Base-by-base conservation (phyloP, 2,888 invertebrate genomes). In the Anodontia alba region DNA sequence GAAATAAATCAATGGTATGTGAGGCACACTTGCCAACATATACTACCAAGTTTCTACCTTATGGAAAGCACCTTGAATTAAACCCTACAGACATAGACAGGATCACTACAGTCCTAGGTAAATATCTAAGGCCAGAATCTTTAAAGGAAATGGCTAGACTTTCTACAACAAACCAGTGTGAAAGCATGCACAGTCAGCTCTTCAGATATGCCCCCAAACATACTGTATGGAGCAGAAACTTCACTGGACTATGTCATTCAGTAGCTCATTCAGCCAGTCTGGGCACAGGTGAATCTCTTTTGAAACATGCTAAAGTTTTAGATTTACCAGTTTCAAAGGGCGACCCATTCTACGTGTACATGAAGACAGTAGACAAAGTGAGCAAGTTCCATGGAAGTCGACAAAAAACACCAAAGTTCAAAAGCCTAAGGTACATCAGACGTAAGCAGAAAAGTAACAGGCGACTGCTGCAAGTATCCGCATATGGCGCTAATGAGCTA, bases 221-320 rank as follows among this genome's bases (percentile, higher is more conserved):
- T 46, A 78, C 73, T 2, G 51, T 49, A 7, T 78, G 73, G 68
- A 78, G 51, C 26, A 71, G 77, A 33, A 77, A 77, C 49, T 72
- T 77, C 36, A 49, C 51, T 10, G 49, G 77, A 29, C 17, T 72
- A 17, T 77, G 72, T 29, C 67, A 77, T 20, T 67, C 67, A 20
- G 72, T 71, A 0, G 49, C 62, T 0, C 77, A 77, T 51, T 67
- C 67, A 17, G 70, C 46, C 3, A 70, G 70, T 20, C 36, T 49
- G 20, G 71, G 71, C 1, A 70, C 26, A 20, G 72, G 77, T 1
- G 23, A 15, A 17, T 71, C 77, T 0, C n/a, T 42, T 7, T 10
- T 72, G 12, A 33, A 62, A 17, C 36, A 46, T 3, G 77, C 51
- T 26, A 12, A n/a, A 17, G 29, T 23, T 2, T n/a, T 66, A 5